phyloP scores from a whole-genome alignment of 1,140 invertebrate genomes.

The Ylistrum balloti region DNA sequence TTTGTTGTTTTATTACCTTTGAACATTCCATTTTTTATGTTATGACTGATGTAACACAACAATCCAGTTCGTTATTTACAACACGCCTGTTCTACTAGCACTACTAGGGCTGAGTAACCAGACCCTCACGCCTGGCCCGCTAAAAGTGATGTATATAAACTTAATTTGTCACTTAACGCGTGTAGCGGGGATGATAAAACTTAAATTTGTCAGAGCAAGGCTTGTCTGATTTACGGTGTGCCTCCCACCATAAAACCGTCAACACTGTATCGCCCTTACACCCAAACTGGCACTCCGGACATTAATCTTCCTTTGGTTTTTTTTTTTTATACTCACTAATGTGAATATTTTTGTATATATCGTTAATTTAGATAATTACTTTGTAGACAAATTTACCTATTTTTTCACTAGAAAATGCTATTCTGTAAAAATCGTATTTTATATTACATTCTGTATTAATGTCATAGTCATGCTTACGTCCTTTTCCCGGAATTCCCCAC shows the following conservation, averaged over 20 bases:
- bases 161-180: slow-evolving; percentile 34
- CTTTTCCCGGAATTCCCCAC: too few relatives aligned
- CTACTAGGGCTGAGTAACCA: too few relatives aligned
- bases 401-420: too few relatives aligned
- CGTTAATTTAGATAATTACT: too few relatives aligned
- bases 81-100: background rate
- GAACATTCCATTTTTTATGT: too few relatives aligned
- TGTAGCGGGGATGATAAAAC: slow-evolving; percentile 6
- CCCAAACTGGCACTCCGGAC: background rate
- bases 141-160: slow-evolving; percentile 40
- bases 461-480: too few relatives aligned
- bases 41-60: too few relatives aligned
- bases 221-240: slow-evolving; percentile 10
- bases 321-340: background rate
- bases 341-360: background rate
- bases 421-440: too few relatives aligned
- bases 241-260: slow-evolving; percentile 12
- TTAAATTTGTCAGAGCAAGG: slow-evolving; percentile 34
- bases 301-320: background rate
- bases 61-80: background rate
- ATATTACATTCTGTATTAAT: too few relatives aligned
- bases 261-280: background rate
- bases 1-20: too few relatives aligned
- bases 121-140: background rate
- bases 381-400: too few relatives aligned